A percentile compares a stretch with the other conserved stretches of the same genome.
Evolutionary conservation across 2,113 vertebrate genomes (phyloP).

Genomic region (Bubalus kerabau): DNA sequence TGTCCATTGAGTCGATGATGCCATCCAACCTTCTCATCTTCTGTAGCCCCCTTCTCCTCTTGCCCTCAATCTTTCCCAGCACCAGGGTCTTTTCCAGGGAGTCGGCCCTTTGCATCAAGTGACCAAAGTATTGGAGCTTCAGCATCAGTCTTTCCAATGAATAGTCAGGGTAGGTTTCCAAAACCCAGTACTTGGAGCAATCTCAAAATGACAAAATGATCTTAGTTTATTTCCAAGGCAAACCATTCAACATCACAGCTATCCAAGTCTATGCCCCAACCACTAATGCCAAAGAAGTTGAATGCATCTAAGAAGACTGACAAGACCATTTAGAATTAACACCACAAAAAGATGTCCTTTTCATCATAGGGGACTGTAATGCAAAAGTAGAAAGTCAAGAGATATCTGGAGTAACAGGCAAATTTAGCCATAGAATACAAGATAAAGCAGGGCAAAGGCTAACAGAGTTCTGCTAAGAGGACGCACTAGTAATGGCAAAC

Average conservation of each 20-base stretch:
- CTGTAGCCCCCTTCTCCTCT: not conserved
- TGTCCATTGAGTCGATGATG: not conserved
- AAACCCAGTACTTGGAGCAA: not conserved
- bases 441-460: not conserved
- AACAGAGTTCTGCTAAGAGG: not conserved
- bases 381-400: not conserved
- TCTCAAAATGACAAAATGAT: not conserved
- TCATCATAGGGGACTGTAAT: not conserved
- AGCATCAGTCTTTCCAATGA: not conserved
- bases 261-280: not conserved
- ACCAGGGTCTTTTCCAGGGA: not conserved
- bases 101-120: not conserved
- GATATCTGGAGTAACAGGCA: not conserved
- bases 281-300: not conserved
- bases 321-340: not conserved
- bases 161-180: not conserved
- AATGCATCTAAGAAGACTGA: not conserved
- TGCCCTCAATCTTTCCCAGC: not conserved
- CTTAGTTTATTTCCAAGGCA: not conserved
- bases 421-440: not conserved
- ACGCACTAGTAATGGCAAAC: not conserved
- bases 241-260: not conserved
- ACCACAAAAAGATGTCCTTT: not conserved
- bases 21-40: not conserved
- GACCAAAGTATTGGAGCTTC: not conserved